A percentile compares a stretch with the other conserved stretches of the same genome.
Evolutionary conservation across 1,140 invertebrate genomes (phyloP).

Genomic region (Periplaneta americana): DNA sequence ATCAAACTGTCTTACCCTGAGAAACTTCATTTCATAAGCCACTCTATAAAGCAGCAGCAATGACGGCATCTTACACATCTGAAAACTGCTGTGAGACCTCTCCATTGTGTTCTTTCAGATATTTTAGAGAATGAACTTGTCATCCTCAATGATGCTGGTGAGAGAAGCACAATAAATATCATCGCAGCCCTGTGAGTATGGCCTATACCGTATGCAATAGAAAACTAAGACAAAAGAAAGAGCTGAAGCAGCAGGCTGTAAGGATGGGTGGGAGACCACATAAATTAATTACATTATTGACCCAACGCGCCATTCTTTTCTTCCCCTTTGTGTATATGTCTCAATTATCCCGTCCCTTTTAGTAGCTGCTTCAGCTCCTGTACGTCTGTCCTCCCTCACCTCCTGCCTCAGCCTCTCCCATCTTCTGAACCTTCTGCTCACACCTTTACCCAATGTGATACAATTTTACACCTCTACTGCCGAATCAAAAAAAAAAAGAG

Average conservation of each 20-base stretch:
- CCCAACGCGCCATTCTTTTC: not conserved
- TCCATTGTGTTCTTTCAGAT: not conserved
- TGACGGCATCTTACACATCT: not conserved
- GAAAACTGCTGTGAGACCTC: not conserved
- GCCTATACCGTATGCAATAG: not conserved
- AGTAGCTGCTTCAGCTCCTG: not conserved
- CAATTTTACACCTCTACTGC: too few species aligned
- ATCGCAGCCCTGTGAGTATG: not conserved
- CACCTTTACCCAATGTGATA: not conserved
- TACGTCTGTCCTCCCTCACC: too few species aligned
- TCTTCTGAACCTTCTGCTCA: not conserved
- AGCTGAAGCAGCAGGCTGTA: not conserved
- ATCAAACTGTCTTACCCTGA: too few species aligned
- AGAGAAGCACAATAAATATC: not conserved
- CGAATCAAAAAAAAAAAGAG: too few species aligned
- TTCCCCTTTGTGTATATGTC: not conserved
- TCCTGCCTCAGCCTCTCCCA: not conserved
- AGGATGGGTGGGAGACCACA: not conserved
- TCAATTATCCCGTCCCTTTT: not conserved
- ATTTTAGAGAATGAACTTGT: not conserved
- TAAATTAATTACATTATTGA: slow-evolving; percentile 8
- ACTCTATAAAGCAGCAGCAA: not conserved
- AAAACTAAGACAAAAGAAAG: not conserved
- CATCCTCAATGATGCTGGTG: not conserved
- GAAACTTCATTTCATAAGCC: not conserved